These are phyloP conservation scores for Alouatta palliata DNA, from an alignment of 2,113 vertebrate species.

Conservation along the genomic window DNA sequence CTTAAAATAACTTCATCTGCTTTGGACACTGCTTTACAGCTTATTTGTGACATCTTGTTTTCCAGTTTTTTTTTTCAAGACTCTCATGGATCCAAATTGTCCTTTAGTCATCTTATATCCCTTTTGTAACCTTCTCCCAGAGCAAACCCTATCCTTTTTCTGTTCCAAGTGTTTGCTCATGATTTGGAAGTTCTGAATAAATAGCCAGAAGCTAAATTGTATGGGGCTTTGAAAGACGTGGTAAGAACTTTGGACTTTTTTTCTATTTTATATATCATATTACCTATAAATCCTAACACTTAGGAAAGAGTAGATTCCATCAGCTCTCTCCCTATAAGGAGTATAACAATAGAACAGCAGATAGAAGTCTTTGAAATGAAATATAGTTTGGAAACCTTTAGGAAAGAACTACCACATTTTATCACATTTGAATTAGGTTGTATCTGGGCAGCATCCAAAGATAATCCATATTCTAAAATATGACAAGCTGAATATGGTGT, in stretches of 20 bases:
- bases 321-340: not conserved
- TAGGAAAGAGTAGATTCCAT: not conserved
- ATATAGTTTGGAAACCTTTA: not conserved
- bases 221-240: not conserved
- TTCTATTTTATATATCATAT: not conserved
- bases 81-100: not conserved
- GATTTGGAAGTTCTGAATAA: not conserved
- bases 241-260: not conserved
- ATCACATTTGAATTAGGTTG: not conserved
- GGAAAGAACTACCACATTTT: not conserved
- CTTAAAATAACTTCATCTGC: not conserved
- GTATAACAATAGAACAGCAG: not conserved
- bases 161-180: not conserved
- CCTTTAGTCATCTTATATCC: not conserved
- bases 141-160: not conserved
- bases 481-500: not conserved
- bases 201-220: not conserved
- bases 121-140: not conserved
- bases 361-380: not conserved
- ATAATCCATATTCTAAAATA: not conserved
- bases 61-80: not conserved
- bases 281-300: not conserved
- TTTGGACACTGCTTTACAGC: not conserved
- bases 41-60: not conserved
- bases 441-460: not conserved